Percentiles rank a stretch among this genome's conserved stretches.
Evolutionary conservation across 1,140 invertebrate species (phyloP).

Genomic region (Orius laevigatus): DNA sequence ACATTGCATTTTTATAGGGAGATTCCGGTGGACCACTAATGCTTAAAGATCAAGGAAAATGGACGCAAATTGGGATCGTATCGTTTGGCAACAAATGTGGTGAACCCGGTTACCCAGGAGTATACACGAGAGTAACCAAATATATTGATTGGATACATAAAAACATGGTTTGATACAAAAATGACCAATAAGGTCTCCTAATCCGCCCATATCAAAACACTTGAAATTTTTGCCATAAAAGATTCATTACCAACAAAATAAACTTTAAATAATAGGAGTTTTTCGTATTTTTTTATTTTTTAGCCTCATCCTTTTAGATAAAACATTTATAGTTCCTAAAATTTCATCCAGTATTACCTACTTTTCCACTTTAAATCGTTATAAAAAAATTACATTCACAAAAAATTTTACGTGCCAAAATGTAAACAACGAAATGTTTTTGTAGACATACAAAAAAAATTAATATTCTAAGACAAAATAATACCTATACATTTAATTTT

Average conservation of each 20-base stretch:
- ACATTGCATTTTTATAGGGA: conserved; percentile 29
- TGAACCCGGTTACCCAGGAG: conserved; percentile 69
- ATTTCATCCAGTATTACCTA: too few relatives aligned
- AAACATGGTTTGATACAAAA: conserved; percentile 23
- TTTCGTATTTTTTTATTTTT: neutral
- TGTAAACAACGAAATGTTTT: too few relatives aligned
- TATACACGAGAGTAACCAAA: conserved; percentile 50
- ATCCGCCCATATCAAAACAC: neutral
- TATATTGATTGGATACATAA: conserved; percentile 41
- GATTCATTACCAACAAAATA: neutral
- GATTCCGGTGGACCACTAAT: conserved; percentile 71
- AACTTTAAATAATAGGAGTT: neutral
- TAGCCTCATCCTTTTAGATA: neutral
- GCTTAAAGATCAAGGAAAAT: conserved; percentile 52
- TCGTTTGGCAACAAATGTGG: conserved; percentile 85
- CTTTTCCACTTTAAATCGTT: too few relatives aligned
- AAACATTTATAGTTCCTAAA: neutral
- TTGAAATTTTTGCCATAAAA: neutral
- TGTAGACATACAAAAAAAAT: too few relatives aligned
- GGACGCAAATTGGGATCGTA: conserved; percentile 77
- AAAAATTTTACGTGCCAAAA: too few relatives aligned
- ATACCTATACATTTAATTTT: too few relatives aligned
- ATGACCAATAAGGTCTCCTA: neutral
- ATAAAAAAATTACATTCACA: too few relatives aligned
- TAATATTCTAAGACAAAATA: too few relatives aligned